Evolutionary conservation across 2,797 vertebrate genomes (phyloP).

Genomic region (Sebastes dallii): DNA sequence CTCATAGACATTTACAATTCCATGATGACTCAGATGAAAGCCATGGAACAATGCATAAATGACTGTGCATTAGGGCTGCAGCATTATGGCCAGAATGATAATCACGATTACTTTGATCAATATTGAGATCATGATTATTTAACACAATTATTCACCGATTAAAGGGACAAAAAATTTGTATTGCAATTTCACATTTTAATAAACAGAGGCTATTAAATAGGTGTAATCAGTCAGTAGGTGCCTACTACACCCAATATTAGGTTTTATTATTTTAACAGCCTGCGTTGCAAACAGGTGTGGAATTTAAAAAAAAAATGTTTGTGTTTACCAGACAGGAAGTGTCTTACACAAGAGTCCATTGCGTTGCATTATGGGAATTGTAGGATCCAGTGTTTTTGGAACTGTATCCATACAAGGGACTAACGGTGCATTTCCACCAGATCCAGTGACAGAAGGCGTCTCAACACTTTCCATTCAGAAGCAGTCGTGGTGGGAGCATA

Average conservation of each 20-base stretch:
- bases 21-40: not conserved
- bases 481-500: too few species aligned
- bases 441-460: accelerated
- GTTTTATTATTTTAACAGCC: not conserved
- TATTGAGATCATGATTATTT: not conserved
- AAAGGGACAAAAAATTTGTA: not conserved
- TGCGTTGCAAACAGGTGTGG: not conserved
- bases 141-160: not conserved
- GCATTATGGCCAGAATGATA: not conserved
- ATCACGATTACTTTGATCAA: not conserved
- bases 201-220: not conserved
- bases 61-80: not conserved
- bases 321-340: not conserved
- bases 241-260: not conserved
- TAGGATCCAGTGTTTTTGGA: not conserved
- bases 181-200: too few species aligned
- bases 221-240: not conserved
- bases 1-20: not conserved
- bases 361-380: not conserved
- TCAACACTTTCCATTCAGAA: too few species aligned
- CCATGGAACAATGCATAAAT: not conserved
- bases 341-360: not conserved
- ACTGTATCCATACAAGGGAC: too few species aligned
- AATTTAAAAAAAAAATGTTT: not conserved
- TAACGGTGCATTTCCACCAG: too few species aligned